Evolutionary conservation across 2,113 vertebrate species (phyloP), one percentile per base, ranked within the genome.

Genomic region (Bubalus kerabau): DNA sequence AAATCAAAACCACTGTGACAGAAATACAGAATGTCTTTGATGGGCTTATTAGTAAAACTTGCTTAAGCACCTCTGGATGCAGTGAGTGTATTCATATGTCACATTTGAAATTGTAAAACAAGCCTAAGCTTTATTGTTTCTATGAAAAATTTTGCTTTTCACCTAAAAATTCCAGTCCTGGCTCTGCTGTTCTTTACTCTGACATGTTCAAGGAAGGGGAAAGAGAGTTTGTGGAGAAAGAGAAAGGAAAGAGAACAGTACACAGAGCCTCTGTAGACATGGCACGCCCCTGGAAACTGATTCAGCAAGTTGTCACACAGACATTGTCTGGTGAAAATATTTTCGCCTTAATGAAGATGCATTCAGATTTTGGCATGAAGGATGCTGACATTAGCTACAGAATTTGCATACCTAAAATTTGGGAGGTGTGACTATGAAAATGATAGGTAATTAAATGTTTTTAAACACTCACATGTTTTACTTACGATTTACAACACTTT

Each of bases 31-130:
- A 64, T 81, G 28, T 43, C 23, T 95, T 80, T 92, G 56, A 83
- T 60, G 24, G 87, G 32, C 14, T 85, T 50, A 32, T 81, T 88
- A 91, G 52, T 46, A 62, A 97, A 96, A 92, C 84, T 60, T 87
- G 71, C 64, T 59, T 74, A 78, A 67, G 43, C 89, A 76, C 32
- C 14, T 90, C 74, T 93, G 50, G 24, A 81, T 80, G 57, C 81
- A 87, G 26, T 84, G 52, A 64, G 6, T 81, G 15, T 82, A 57
- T 93, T 87, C 57, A 84, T 24, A 52, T 88, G 30, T 43, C 46
- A 87, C 50, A 78, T 95, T 81, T 80, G 46, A 93, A 87, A 62
- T 93, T 71, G 67, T 71, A 90, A 87, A 92, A 80, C 23, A 87
- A 87, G 26, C 62, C 64, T 87, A 59, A 94, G 80, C 17, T 84